phyloP scores from a whole-genome alignment of 2,113 vertebrate species.

The Paramisgurnus dabryanus region DNA sequence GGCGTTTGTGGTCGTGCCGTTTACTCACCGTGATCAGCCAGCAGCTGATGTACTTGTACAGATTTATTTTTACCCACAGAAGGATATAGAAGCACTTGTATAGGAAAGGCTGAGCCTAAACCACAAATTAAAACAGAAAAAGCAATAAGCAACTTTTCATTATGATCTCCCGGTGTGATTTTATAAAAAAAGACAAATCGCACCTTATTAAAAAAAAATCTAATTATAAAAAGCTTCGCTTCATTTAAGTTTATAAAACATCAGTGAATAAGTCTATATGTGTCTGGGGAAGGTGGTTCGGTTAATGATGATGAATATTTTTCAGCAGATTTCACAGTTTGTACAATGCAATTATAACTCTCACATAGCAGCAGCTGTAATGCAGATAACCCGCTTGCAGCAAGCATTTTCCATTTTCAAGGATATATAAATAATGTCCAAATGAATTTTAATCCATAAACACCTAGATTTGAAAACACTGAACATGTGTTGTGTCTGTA shows the following conservation, averaged over 20 bases:
- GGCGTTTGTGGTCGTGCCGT: not conserved
- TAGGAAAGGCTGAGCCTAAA: conserved; percentile 87
- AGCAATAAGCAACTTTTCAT: not conserved
- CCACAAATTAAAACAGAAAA: conserved; percentile 21
- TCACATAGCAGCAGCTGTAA: not conserved
- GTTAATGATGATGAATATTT: not conserved
- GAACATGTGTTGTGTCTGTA: not conserved
- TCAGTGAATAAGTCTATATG: no score
- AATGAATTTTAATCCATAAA: not conserved
- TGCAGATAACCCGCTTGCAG: not conserved
- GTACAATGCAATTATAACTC: not conserved
- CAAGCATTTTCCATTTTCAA: conserved; percentile 4
- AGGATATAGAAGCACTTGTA: conserved; percentile 91
- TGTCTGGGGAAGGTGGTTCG: no score
- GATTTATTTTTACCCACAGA: conserved; percentile 90
- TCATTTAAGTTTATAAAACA: no score
- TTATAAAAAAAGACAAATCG: no score
- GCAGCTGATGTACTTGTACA: conserved; percentile 97
- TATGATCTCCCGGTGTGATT: no score
- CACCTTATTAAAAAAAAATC: no score
- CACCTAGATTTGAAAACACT: not conserved
- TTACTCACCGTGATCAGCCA: conserved; percentile 95
- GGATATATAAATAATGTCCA: conserved; percentile 2
- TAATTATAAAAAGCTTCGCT: no score
- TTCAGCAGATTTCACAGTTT: not conserved